A percentile compares a stretch with the other conserved stretches of the same genome.
phyloP scores from a whole-genome alignment of 2,797 vertebrate genomes.

The Anomalospiza imberbis region DNA sequence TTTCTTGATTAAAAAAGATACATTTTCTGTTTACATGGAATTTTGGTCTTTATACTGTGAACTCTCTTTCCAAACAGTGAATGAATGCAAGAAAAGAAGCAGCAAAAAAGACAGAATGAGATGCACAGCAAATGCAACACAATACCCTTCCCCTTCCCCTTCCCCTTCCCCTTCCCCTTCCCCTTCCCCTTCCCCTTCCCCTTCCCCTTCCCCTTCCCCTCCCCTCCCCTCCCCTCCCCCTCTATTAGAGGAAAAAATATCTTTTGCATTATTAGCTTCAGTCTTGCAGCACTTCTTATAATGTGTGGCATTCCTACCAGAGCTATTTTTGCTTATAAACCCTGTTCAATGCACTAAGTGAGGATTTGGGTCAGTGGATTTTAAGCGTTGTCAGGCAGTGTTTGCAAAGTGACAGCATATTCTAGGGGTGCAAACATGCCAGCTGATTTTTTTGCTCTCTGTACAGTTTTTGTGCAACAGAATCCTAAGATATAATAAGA shows the following conservation, averaged over 20 bases:
- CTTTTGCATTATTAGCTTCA: not conserved
- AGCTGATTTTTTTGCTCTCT: not conserved
- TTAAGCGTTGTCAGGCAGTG: not conserved
- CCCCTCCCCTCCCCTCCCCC: not conserved
- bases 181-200: not conserved
- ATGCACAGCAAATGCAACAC: not conserved
- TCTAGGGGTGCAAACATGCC: not conserved
- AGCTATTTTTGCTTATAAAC: slow-evolving; percentile 17
- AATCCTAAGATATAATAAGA: not conserved
- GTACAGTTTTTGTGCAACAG: not conserved
- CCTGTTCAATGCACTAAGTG: not conserved
- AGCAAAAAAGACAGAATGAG: not conserved
- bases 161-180: not conserved
- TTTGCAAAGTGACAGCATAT: not conserved
- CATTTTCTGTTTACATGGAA: not conserved
- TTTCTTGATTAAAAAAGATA: not conserved
- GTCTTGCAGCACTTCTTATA: not conserved
- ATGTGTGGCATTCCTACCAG: not conserved
- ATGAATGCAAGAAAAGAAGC: not conserved
- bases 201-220: not conserved
- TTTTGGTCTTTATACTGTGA: not conserved
- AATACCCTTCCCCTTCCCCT: not conserved
- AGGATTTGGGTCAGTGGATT: slow-evolving; percentile 19
- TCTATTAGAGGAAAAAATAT: not conserved
- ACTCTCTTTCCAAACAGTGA: not conserved